Percentiles rank a stretch among this genome's conserved stretches.
Conservation (phyloP, 2,888 invertebrate genomes). For the Orthosia incerta region DNA sequence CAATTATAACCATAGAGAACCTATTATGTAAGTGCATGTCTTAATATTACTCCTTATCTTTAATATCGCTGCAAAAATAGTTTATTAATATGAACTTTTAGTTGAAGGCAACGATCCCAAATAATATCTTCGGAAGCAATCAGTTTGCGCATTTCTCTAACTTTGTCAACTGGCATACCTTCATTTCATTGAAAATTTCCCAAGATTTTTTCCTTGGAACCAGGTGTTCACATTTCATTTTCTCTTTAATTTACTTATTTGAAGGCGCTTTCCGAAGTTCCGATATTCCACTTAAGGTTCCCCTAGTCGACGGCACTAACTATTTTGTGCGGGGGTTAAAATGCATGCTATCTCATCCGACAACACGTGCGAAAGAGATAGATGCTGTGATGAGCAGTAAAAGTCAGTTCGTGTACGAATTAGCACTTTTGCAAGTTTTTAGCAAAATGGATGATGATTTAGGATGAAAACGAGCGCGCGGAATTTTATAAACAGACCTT, state of each 20-base stretch:
- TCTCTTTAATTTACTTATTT: conserved; percentile 60
- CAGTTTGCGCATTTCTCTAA: conserved; percentile 43
- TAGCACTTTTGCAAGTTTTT: too few species aligned
- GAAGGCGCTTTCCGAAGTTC: conserved; percentile 28
- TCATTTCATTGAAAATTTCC: conserved; percentile 53
- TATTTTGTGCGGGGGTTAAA: too few species aligned
- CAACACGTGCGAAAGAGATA: too few species aligned
- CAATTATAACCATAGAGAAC: not conserved
- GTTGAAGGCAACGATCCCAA: conserved; percentile 13
- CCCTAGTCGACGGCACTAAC: too few species aligned
- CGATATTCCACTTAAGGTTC: conserved; percentile 36
- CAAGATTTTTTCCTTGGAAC: conserved; percentile 39
- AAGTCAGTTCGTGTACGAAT: too few species aligned
- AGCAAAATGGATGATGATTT: too few species aligned
- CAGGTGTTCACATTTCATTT: conserved; percentile 60
- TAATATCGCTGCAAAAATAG: conserved; percentile 1
- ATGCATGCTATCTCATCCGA: too few species aligned
- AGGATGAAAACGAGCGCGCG: too few species aligned
- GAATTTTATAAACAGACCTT: too few species aligned
- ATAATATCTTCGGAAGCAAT: conserved; percentile 49
- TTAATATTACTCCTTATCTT: not conserved
- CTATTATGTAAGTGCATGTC: not conserved
- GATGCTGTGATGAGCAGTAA: too few species aligned
- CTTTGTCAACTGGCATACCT: conserved; percentile 48
- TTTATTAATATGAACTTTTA: conserved; percentile 36